These are phyloP conservation scores for Azorinus chamasolen DNA, from an alignment of 2,888 invertebrate species.

Conservation along the genomic window DNA sequence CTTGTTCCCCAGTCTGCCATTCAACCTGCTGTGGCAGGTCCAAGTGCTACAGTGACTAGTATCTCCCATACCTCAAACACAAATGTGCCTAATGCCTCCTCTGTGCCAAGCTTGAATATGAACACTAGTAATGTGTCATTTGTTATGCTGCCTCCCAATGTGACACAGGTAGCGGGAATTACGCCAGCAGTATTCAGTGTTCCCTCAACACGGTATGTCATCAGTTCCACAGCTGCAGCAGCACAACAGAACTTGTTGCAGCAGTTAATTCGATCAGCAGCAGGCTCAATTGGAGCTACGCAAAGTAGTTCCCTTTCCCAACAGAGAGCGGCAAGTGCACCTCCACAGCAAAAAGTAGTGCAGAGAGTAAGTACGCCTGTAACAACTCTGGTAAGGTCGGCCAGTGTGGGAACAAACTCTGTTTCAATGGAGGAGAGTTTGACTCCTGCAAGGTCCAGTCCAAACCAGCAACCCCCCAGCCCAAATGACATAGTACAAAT, in stretches of 20 bases:
- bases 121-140: constrained; percentile 59
- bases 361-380: constrained; percentile 46
- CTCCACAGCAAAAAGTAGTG: constrained; percentile 70
- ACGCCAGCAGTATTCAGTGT: constrained; percentile 66
- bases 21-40: constrained; percentile 36
- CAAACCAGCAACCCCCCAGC: constrained; percentile 13
- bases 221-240: constrained; percentile 63
- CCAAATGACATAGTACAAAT: constrained; percentile 53
- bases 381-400: constrained; percentile 74
- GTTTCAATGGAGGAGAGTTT: constrained; percentile 38
- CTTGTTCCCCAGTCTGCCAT: constrained; percentile 59
- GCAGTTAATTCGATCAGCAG: constrained; percentile 65
- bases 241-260: constrained; percentile 61
- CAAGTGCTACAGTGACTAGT: constrained; percentile 25
- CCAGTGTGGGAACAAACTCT: constrained; percentile 76
- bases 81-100: constrained; percentile 52
- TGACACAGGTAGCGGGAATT: constrained; percentile 55
- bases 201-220: constrained; percentile 68
- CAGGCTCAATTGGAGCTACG: constrained; percentile 46
- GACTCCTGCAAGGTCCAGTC: not conserved
- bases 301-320: constrained; percentile 58
- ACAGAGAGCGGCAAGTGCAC: constrained; percentile 79
- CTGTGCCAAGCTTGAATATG: constrained; percentile 39
- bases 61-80: constrained; percentile 42
- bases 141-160: constrained; percentile 59